Conservation (phyloP, 2,888 invertebrate species). For the Trachelus iudaicus region DNA sequence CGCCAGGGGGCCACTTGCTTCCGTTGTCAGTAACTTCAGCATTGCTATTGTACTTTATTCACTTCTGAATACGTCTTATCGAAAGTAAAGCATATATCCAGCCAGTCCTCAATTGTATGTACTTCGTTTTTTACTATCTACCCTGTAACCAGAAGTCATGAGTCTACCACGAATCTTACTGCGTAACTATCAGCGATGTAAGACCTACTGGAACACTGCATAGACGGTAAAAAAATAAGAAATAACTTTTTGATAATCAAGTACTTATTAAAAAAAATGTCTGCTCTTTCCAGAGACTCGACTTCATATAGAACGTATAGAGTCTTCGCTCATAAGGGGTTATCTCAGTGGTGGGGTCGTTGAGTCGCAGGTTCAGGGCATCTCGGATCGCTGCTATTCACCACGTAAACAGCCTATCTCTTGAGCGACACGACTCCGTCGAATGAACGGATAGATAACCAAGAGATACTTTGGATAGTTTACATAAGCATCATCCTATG, state of each 20-base stretch:
- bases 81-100: neutral
- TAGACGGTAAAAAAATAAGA: neutral
- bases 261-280: neutral
- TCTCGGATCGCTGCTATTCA: conserved; percentile 52
- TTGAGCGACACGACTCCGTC: conserved; percentile 18
- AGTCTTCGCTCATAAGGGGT: conserved; percentile 1
- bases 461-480: neutral
- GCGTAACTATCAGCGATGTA: neutral
- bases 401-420: conserved; percentile 59
- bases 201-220: neutral
- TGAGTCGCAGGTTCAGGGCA: conserved; percentile 29
- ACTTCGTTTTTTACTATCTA: neutral
- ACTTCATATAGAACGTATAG: neutral
- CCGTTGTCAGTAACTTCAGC: conserved; percentile 28
- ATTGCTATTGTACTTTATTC: conserved; percentile 26
- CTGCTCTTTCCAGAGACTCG: neutral
- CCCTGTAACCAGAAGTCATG: neutral
- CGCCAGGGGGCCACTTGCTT: conserved; percentile 49
- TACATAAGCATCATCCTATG: neutral
- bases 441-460: neutral
- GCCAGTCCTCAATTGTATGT: neutral
- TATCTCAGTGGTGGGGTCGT: neutral
- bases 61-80: conserved; percentile 34
- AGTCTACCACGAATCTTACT: neutral
- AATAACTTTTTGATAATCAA: neutral